phyloP scores from a whole-genome alignment of 2,888 invertebrate genomes.

The Muscina levida region DNA sequence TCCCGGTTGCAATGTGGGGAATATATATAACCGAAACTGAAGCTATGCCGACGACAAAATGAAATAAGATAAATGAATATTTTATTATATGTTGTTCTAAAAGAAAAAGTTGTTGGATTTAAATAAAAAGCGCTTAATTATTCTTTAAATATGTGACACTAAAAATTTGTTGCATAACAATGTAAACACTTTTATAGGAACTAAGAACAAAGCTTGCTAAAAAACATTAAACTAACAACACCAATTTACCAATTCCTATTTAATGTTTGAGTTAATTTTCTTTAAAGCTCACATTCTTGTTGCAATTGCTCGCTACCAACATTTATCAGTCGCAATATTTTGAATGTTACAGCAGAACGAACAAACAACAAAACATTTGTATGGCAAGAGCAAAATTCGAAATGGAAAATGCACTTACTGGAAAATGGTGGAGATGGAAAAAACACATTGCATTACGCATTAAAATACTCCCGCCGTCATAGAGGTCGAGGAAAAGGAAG shows the following conservation, averaged over 20 bases:
- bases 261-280: constrained; percentile 10
- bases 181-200: too few relatives aligned
- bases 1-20: neutral
- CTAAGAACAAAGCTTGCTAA: too few relatives aligned
- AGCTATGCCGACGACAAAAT: neutral
- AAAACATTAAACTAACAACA: too few relatives aligned
- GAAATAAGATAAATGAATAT: constrained; percentile 27
- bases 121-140: too few relatives aligned
- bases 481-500: constrained; percentile 7
- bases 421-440: constrained; percentile 19
- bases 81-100: constrained; percentile 11
- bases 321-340: constrained; percentile 58
- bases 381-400: neutral
- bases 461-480: constrained; percentile 26
- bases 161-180: too few relatives aligned
- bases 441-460: constrained; percentile 39
- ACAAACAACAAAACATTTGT: constrained; percentile 47
- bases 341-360: constrained; percentile 38
- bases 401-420: constrained; percentile 58
- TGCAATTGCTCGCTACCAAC: neutral
- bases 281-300: constrained; percentile 1
- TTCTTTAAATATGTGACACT: too few relatives aligned
- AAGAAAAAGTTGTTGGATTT: too few relatives aligned
- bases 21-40: too few relatives aligned
- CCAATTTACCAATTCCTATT: too few relatives aligned